Percentiles rank a stretch among this genome's conserved stretches.
Evolutionary conservation across 2,113 vertebrate species (phyloP).

Genomic region (Tylochromis polylepis): DNA sequence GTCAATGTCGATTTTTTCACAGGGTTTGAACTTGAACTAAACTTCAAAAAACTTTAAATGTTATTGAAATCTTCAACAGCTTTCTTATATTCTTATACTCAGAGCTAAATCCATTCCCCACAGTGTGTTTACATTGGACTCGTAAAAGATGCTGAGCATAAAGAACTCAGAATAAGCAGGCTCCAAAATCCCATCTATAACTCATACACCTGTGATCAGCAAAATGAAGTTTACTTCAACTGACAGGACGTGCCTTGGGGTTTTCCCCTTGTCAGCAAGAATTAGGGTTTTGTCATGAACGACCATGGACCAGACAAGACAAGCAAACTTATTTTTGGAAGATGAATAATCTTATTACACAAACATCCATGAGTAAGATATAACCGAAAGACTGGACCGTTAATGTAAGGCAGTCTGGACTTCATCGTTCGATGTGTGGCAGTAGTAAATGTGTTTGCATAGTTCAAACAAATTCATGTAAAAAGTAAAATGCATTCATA

Average conservation of each 20-base stretch:
- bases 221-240: background rate
- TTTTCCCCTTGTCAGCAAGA: background rate
- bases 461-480: background rate
- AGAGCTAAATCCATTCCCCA: background rate
- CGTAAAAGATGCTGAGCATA: background rate
- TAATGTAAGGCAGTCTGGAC: background rate
- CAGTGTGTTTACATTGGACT: background rate
- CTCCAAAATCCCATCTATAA: background rate
- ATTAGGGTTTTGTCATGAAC: background rate
- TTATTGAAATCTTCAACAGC: background rate
- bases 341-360: background rate
- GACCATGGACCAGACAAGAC: background rate
- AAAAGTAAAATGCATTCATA: background rate
- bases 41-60: background rate
- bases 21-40: background rate
- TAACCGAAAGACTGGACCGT: background rate
- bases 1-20: background rate
- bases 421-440: background rate
- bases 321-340: background rate
- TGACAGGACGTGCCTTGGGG: background rate
- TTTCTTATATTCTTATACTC: background rate
- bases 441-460: background rate
- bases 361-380: background rate
- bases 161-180: background rate
- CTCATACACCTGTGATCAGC: background rate